Conservation (phyloP, 2,888 invertebrate species). For the Antheraea assamensis region DNA sequence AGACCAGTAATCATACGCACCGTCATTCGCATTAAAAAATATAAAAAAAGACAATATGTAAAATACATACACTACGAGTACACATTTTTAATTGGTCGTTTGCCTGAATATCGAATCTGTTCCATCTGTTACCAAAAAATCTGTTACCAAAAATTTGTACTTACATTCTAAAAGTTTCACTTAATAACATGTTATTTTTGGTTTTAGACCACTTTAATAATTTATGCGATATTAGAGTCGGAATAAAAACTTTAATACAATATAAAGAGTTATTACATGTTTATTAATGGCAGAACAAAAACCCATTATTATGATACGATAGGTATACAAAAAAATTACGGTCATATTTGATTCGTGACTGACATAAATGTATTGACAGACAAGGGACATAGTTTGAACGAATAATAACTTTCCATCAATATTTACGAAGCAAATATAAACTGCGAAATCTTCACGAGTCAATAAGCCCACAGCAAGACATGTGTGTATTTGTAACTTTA, state of each 20-base stretch:
- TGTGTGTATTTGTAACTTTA: background rate
- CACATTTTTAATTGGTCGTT: too few species aligned
- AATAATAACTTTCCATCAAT: conserved; percentile 14
- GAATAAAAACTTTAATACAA: background rate
- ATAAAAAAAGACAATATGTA: background rate
- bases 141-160: background rate
- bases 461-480: conserved; percentile 14
- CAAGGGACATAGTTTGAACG: background rate
- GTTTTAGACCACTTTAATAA: background rate
- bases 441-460: conserved; percentile 12
- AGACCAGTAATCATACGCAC: too few species aligned
- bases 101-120: too few species aligned
- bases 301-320: background rate
- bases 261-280: background rate
- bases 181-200: background rate
- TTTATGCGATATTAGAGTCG: background rate
- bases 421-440: conserved; percentile 11
- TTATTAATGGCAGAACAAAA: background rate
- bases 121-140: too few species aligned
- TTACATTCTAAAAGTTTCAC: background rate
- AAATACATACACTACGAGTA: too few species aligned
- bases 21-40: background rate
- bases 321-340: background rate
- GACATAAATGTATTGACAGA: conserved; percentile 13
- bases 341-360: conserved; percentile 10